Percentiles rank a stretch among this genome's conserved stretches.
Evolutionary conservation across 2,888 invertebrate species (phyloP).

Genomic region (Rhamphomyia laevipes): DNA sequence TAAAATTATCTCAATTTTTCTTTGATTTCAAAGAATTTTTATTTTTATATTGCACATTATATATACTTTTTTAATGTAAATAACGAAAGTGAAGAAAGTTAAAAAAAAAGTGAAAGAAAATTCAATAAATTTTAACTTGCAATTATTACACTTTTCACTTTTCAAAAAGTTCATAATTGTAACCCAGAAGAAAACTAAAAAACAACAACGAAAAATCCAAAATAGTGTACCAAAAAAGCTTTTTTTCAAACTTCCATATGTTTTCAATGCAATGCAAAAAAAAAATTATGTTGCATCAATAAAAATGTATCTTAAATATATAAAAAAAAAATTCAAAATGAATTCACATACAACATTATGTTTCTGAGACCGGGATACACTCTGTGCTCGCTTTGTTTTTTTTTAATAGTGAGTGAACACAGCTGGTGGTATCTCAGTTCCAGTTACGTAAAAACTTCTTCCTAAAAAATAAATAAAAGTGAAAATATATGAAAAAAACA

Average conservation of each 20-base stretch:
- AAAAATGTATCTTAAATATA: conserved; percentile 1
- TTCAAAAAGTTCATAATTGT: no score
- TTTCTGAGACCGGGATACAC: conserved; percentile 85
- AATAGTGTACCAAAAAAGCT: conserved; percentile 4
- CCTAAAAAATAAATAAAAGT: no score
- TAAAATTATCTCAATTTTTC: no score
- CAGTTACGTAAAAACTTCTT: conserved; percentile 32
- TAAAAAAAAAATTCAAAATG: neutral
- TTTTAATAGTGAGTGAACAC: conserved; percentile 80
- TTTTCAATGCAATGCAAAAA: conserved; percentile 7
- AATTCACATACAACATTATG: conserved; percentile 16
- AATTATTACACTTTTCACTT: no score
- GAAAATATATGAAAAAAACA: no score
- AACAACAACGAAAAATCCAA: conserved; percentile 2
- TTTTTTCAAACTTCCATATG: conserved; percentile 3
- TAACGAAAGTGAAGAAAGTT: no score
- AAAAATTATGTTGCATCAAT: neutral
- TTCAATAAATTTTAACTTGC: no score
- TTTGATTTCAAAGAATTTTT: no score
- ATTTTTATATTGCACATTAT: no score
- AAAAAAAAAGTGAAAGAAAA: no score
- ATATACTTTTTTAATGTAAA: no score
- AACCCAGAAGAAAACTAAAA: no score
- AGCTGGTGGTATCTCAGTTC: conserved; percentile 99
- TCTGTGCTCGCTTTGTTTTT: conserved; percentile 83